Base-by-base conservation (phyloP, 2,113 vertebrate genomes). In the Xenus cinereus region DNA sequence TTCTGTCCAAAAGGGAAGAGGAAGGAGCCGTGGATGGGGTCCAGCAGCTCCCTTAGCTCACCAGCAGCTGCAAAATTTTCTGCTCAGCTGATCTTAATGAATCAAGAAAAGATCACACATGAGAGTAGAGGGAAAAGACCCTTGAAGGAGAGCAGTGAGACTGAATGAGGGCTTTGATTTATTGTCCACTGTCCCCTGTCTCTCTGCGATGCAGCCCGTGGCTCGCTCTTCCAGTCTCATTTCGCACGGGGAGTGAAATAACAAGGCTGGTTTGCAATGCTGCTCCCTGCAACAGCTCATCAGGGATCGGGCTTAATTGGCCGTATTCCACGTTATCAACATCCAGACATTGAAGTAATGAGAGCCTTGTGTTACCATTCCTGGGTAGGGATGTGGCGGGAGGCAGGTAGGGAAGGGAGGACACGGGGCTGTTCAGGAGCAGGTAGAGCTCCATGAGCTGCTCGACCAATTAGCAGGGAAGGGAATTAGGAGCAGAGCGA, bases 131-230 rank as follows among this genome's bases (percentile, higher is more conserved):
- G 71, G 50, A 54, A 37, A 22, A 86, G 84, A 10, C 35, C 96
- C 87, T 8, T 2, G 81, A 35, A 90, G 89, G 81, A 37, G 73
- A 45, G 76, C 5, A 12, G 60, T 2, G 78, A 5, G 28, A 10
- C 74, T 4, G 6, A 66, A 19, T 5, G 43, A 8, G 59, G 74
- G 45, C 60, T 89, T 5, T 66, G 67, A 37, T 26, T 66, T 63
- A 19, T 33, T 48, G n/a, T 32, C 46, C 59, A 2, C 69, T 57
- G 51, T 28, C 21, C 66, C 6, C 81, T 14, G 48, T 35, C 80
- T 50, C 76, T 39, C 54, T 66, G 20, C 16, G 0, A 16, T 0
- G 39, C 26, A 0, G 9, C 3, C 56, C 56, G 3, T 0, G 20
- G 62, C 78, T 63, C 6, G 2, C 60, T 32, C 53, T 48, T 53